phyloP scores from a whole-genome alignment of 2,888 invertebrate genomes.

The Elegia similella region DNA sequence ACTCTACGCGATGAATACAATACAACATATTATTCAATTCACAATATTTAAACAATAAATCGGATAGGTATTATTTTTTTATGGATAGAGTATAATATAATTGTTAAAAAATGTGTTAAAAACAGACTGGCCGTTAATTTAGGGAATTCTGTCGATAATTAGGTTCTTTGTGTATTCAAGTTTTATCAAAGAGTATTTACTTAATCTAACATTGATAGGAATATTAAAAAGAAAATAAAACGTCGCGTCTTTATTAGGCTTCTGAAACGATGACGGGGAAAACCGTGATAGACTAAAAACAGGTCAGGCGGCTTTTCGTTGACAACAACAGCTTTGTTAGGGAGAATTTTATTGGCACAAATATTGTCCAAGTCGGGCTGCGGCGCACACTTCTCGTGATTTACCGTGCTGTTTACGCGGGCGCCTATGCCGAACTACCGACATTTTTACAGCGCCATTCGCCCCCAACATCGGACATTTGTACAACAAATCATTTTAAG shows the following conservation, averaged over 20 bases:
- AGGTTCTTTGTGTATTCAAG: neutral
- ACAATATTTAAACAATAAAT: too few relatives aligned
- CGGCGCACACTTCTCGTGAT: constrained; percentile 69
- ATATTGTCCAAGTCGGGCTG: constrained; percentile 75
- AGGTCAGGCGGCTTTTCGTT: constrained; percentile 69
- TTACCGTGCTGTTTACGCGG: constrained; percentile 77
- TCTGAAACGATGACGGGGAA: constrained; percentile 48
- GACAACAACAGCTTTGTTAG: constrained; percentile 78
- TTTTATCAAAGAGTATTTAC: neutral
- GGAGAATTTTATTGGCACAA: constrained; percentile 78
- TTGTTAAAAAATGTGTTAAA: too few relatives aligned
- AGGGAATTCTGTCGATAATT: too few relatives aligned
- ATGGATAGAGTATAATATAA: too few relatives aligned
- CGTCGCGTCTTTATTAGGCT: constrained; percentile 33
- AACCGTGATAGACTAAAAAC: constrained; percentile 65
- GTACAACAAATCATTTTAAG: constrained; percentile 64
- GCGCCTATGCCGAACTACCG: constrained; percentile 60
- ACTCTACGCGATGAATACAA: too few relatives aligned
- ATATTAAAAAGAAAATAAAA: constrained; percentile 11
- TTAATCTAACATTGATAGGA: neutral
- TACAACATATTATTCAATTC: too few relatives aligned
- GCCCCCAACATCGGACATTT: constrained; percentile 59
- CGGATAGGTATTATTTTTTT: too few relatives aligned
- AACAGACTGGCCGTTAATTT: too few relatives aligned
- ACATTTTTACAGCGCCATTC: constrained; percentile 68